Base-by-base conservation (phyloP, 2,797 vertebrate species). In the Acrossocheilus fasciatus region DNA sequence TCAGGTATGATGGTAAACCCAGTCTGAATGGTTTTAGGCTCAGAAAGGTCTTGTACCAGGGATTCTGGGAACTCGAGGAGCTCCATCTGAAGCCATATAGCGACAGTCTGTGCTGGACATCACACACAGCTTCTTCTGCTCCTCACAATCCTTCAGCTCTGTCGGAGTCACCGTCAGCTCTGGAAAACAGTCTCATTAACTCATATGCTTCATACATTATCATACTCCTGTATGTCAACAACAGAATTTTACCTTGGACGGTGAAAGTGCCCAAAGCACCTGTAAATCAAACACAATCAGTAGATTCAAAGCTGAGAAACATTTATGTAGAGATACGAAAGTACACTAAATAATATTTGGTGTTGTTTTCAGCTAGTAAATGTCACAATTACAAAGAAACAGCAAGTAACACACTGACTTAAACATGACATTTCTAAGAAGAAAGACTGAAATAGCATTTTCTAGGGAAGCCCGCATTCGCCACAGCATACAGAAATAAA, bases 141-240 rank as follows among this genome's bases (percentile, higher is more conserved):
- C 15, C 26, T 64, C 26, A 66, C 91, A 91, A 5, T 0, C 1
- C 57, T 50, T 73, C 70, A 91, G 82, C 5, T 89, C 79, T 7
- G 11, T 2, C 20, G 1, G n/a, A 6, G 68, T 83, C 34, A 91
- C 88, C 4, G 69, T 82, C 39, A 91, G 62, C 74, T 91, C 91
- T 91, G 76, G 15, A 47, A n/a, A 84, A 52, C 64, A 82, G 11
- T 66, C 41, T 68, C 45, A 41, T 54, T 14, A 50, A 36, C 26
- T 52, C 74, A 76, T 30, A 6, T 18, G 1, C 50, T 76, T 76
- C 30, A 20, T 23, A 6, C 0, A 1, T 11, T 4, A 12, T 11
- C 47, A 75, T 30, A 17, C 45, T 10, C 0, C 4, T 11, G 26
- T n/a, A 15, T 18, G 45, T 52, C 43, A 17, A 4, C 18, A 57